These are phyloP conservation scores for Zaprionus africanus DNA, from an alignment of 1,140 invertebrate genomes.

Conservation along the genomic window DNA sequence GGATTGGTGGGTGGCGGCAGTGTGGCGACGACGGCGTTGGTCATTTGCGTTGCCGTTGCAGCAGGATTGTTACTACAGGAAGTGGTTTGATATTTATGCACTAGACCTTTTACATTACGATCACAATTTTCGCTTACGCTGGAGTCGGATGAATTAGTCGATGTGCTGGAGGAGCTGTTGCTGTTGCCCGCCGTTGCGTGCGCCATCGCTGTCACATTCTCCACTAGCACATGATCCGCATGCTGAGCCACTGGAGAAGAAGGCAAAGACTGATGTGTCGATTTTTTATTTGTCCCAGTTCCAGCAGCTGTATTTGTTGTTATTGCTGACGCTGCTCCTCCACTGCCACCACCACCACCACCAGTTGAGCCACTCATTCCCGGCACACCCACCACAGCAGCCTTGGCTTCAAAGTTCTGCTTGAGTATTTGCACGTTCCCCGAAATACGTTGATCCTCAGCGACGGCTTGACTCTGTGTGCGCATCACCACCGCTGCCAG, in stretches of 20 bases:
- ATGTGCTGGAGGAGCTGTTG: constrained; percentile 71
- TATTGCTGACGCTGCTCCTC: neutral
- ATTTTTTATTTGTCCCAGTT: constrained; percentile 36
- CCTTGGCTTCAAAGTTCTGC: constrained; percentile 94
- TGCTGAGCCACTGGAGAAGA: constrained; percentile 83
- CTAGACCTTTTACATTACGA: constrained; percentile 89
- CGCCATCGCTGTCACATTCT: constrained; percentile 13
- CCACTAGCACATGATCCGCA: constrained; percentile 63
- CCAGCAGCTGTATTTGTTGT: constrained; percentile 2
- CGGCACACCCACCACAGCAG: constrained; percentile 78
- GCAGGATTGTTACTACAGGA: constrained; percentile 68
- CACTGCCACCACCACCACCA: neutral
- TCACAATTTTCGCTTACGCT: constrained; percentile 85
- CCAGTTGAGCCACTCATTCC: constrained; percentile 26
- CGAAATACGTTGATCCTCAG: constrained; percentile 84
- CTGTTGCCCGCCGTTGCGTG: constrained; percentile 14
- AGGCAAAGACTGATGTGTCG: constrained; percentile 80
- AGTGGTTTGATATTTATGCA: constrained; percentile 89
- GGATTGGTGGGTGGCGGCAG: constrained; percentile 50
- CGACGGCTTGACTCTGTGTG: constrained; percentile 27
- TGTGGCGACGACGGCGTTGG: constrained; percentile 32
- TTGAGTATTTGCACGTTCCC: constrained; percentile 93
- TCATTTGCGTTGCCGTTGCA: constrained; percentile 35
- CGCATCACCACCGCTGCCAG: constrained; percentile 59
- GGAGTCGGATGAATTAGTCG: constrained; percentile 72